These are phyloP conservation scores for Xyrichtys novacula DNA, from an alignment of 2,797 vertebrate genomes.

Conservation along the genomic window DNA sequence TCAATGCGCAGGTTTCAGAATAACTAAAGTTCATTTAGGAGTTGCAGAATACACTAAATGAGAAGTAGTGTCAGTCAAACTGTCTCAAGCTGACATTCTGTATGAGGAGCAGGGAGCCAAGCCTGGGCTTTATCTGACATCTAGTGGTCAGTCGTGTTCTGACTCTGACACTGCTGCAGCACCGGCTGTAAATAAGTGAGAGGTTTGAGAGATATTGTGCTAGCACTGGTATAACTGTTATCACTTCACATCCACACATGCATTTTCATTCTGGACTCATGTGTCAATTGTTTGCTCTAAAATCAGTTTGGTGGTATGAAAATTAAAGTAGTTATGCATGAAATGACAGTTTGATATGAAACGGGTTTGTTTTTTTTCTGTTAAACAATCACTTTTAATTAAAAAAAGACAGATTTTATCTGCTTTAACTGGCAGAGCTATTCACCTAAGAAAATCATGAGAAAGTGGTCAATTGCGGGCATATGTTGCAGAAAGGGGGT, in stretches of 20 bases:
- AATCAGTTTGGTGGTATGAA: no score
- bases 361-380: background rate
- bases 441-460: background rate
- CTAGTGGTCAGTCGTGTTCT: conserved; percentile 66
- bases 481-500: background rate
- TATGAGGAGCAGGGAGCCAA: background rate
- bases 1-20: background rate
- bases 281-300: no score
- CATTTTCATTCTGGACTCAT: no score
- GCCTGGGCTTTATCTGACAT: conserved; percentile 67
- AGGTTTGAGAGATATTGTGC: background rate
- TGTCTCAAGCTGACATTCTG: background rate
- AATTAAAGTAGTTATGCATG: no score
- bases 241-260: no score
- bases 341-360: no score
- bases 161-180: background rate
- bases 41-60: conserved; percentile 1
- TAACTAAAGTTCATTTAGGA: background rate
- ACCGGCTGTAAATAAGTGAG: background rate
- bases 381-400: background rate
- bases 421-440: background rate
- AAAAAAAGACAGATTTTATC: background rate
- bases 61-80: conserved; percentile 21
- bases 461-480: background rate
- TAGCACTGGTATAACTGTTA: background rate